Evolutionary conservation across 2,113 vertebrate genomes (phyloP), one percentile per base, ranked within the genome.

Genomic region (Ammodytes dubius): DNA sequence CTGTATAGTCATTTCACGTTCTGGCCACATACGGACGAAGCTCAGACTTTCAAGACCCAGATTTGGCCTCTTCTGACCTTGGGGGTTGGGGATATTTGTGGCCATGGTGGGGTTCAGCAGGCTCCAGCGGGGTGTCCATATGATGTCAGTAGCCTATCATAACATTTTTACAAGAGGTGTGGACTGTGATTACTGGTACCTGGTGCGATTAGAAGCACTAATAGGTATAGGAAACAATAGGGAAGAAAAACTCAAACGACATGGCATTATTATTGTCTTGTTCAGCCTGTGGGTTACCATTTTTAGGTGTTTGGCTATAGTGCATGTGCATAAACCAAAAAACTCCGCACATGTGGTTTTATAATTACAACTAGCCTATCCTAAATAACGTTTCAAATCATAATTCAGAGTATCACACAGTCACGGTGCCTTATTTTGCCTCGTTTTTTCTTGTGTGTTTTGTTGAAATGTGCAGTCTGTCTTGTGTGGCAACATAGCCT

Each of bases 91-190:
- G 27, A 56, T 74, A 39, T 83, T 65, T 77, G 79, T 74, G 66
- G 74, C 39, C 58, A 54, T 15, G 49, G 59, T 56, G 3, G 72
- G 68, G 73, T 70, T 77, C 83, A 81, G 40, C 27, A 35, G 70
- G 53, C 72, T 77, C 1, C 60, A 70, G 74, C 58, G 74, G 77
- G 27, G 70, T 40, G 58, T 15, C 46, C 61, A 61, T 72, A 80
- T 63, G 74, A 77, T 87, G 85, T 84, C 75, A 80, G 63, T 60
- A 73, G 45, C 70, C 66, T 56, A 79, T 70, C 73, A 84, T 61
- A 74, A 85, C 56, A 53, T 85, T 85, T 89, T 73, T 74, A 70
- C 15, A 56, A 87, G 70, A 83, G 49, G 70, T 85, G 79, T 82
- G 73, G 53, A 82, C 59, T 66, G 56, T 85, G 45, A 74, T 53